phyloP scores from a whole-genome alignment of 2,888 invertebrate species.

The Drosophila suboccidentalis region DNA sequence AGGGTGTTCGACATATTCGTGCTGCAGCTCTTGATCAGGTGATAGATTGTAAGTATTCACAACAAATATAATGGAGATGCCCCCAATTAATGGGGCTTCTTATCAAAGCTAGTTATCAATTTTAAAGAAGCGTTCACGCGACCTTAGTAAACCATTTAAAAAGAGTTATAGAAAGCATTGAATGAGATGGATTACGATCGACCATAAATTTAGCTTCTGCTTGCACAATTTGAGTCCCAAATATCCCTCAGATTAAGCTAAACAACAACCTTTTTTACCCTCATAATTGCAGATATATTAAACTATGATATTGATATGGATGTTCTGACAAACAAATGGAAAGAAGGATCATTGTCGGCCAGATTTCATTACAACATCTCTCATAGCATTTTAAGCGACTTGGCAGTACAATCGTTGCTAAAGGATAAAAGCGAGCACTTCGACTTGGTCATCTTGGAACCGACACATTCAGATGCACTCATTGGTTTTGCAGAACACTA shows the following conservation, averaged over 20 bases:
- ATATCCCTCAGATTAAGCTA: too few species aligned
- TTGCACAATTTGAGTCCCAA: too few species aligned
- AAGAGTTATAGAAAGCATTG: too few species aligned
- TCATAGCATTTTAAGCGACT: slow-evolving; percentile 1
- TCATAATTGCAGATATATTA: background rate
- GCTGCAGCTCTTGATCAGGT: background rate
- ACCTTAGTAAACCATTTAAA: too few species aligned
- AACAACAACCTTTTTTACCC: too few species aligned
- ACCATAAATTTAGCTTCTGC: too few species aligned
- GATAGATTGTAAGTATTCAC: slow-evolving; percentile 7
- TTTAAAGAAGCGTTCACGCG: too few species aligned
- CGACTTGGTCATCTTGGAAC: slow-evolving; percentile 20
- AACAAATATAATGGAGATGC: background rate
- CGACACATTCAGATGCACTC: slow-evolving; percentile 3
- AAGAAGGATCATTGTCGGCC: slow-evolving; percentile 1
- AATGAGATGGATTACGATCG: too few species aligned
- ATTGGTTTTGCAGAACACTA: slow-evolving; percentile 26
- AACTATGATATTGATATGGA: background rate
- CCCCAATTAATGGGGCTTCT: background rate
- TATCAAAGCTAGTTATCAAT: background rate
- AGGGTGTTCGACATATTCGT: slow-evolving; percentile 18
- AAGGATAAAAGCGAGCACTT: slow-evolving; percentile 12
- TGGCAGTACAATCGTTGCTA: slow-evolving; percentile 4
- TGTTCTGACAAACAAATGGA: slow-evolving; percentile 9
- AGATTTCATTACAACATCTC: background rate